phyloP scores from a whole-genome alignment of 2,797 vertebrate genomes.

The Eremophila alpestris region DNA sequence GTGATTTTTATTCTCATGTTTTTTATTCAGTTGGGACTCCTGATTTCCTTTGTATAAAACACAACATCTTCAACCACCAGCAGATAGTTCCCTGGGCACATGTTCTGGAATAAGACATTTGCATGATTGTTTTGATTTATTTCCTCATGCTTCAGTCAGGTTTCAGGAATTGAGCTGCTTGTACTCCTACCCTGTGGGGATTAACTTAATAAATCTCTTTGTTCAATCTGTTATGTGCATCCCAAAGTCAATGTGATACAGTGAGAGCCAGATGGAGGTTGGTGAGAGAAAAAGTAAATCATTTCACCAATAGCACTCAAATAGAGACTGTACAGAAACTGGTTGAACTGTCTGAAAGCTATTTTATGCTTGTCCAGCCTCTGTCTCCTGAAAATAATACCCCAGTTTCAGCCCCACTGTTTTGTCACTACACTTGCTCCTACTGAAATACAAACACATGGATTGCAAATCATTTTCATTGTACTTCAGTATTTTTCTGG shows the following conservation, averaged over 20 bases:
- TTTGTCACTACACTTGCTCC: neutral
- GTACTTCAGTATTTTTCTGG: neutral
- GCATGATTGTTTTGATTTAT: neutral
- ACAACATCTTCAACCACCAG: neutral
- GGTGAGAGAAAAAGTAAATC: neutral
- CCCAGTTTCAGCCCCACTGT: neutral
- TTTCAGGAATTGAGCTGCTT: neutral
- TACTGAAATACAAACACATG: neutral
- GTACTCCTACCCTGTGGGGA: neutral
- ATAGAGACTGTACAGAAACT: neutral
- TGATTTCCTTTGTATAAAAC: neutral
- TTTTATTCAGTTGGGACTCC: neutral
- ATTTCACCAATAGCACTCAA: neutral
- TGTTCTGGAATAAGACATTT: neutral
- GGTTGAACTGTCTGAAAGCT: neutral
- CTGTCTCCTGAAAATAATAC: neutral
- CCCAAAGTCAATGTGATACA: neutral
- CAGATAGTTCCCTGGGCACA: neutral
- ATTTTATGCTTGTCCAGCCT: neutral
- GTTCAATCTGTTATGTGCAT: neutral
- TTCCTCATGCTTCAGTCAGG: neutral
- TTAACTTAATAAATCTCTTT: neutral
- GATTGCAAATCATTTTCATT: neutral
- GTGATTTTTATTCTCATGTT: neutral
- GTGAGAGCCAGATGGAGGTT: fast-evolving